phyloP scores from a whole-genome alignment of 2,797 vertebrate species.

The Etheostoma nigrum region DNA sequence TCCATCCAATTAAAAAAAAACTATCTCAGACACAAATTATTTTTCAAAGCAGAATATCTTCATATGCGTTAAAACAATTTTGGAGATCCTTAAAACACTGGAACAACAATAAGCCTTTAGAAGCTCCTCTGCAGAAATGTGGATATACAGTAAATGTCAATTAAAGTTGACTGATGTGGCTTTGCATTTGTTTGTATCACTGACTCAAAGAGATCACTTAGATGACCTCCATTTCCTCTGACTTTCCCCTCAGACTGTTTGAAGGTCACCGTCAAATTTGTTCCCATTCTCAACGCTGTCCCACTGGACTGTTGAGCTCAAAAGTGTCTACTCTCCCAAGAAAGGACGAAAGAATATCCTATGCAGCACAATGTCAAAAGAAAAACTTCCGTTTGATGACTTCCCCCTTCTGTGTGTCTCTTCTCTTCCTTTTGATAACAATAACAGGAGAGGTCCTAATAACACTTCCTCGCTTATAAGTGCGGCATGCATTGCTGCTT shows the following conservation, averaged over 20 bases:
- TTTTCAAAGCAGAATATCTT: too few relatives aligned
- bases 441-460: conserved; percentile 57
- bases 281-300: conserved; percentile 53
- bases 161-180: not conserved
- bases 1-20: not conserved
- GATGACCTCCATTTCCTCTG: conserved; percentile 63
- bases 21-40: too few relatives aligned
- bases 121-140: not conserved
- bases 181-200: conserved; percentile 50
- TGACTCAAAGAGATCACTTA: conserved; percentile 23
- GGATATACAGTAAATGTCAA: conserved; percentile 2
- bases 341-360: conserved; percentile 39
- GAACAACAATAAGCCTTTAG: not conserved
- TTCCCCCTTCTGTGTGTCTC: conserved; percentile 39
- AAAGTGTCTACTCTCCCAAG: conserved; percentile 41
- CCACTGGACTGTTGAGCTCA: conserved; percentile 53
- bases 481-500: not conserved
- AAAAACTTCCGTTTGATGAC: conserved; percentile 62
- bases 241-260: conserved; percentile 20
- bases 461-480: conserved; percentile 24
- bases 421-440: conserved; percentile 67
- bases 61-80: too few relatives aligned
- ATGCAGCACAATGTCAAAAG: conserved; percentile 44
- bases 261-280: conserved; percentile 44
- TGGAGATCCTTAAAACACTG: not conserved